Base-by-base conservation (phyloP, 2,113 vertebrate species). In the Hemicordylus capensis region DNA sequence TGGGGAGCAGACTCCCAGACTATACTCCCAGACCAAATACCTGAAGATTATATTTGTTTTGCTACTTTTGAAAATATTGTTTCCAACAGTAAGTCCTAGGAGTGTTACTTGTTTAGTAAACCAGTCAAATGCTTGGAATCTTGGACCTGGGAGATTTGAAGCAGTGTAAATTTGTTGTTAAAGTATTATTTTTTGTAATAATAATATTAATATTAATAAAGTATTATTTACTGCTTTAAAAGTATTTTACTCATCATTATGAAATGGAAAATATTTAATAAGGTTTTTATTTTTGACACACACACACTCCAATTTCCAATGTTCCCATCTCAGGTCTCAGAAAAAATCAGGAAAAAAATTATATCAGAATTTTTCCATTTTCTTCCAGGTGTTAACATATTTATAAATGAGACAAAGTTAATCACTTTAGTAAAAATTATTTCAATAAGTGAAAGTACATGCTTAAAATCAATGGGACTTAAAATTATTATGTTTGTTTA, bases 1-100 rank as follows among this genome's bases (percentile, higher is more conserved):
- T 14, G 10, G 11, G 44, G 26, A 17, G 10, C 31, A 54, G 19
- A 22, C n/a, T 76, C 70, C 73, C 34, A 84, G 73, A 64, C 42
- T 76, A 15, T 58, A 84, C 31, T 74, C 81, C 70, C 74, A 31
- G 26, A 73, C 51, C 67, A 83, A 73, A 84, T 84, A 17, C 72
- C 82, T 76, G 83, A 84, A 63, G 34, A 76, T 64, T 58, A 46
- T 48, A 48, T 42, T 4, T 61, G 3, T 61, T 84, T 70, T 84
- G 70, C 58, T 75, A 31, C 17, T 61, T 76, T 74, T 84, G 42
- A 84, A 83, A 61, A 37, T 59, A 63, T 70, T 54, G n/a, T 84
- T 84, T 61, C 81, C n/a, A 39, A 34, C 44, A 56, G 37, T 69
- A 76, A 75, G 82, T 63, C 56, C 67, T 75, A 83, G 75, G 26